Conservation (phyloP, 2,888 invertebrate species). For the Pandemis corylana region DNA sequence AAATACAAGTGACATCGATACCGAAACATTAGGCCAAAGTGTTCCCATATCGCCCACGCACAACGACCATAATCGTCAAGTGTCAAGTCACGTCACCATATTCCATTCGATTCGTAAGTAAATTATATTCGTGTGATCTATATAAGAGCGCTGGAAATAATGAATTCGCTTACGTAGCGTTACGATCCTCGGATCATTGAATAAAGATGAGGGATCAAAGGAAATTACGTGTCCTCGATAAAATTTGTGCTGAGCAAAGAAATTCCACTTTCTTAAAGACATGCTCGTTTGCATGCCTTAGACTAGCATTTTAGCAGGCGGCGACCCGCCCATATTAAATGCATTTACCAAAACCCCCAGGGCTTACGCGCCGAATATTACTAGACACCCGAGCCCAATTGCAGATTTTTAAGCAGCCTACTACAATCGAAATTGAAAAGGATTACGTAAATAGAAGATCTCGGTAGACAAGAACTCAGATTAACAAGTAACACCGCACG, state of each 20-base stretch:
- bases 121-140: constrained; percentile 54
- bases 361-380: constrained; percentile 22
- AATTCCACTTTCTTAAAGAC: constrained; percentile 64
- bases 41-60: not conserved
- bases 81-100: constrained; percentile 41
- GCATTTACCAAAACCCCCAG: constrained; percentile 18
- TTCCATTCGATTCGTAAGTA: constrained; percentile 48
- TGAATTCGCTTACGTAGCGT: constrained; percentile 80
- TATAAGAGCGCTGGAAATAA: constrained; percentile 72
- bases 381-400: constrained; percentile 10
- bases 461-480: constrained; percentile 64
- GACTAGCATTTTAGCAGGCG: constrained; percentile 49
- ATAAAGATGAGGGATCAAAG: constrained; percentile 84
- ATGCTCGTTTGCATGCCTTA: constrained; percentile 69
- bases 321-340: constrained; percentile 30
- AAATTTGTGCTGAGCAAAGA: constrained; percentile 77
- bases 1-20: not conserved
- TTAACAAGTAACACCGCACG: constrained; percentile 70
- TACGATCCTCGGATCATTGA: constrained; percentile 80
- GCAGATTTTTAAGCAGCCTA: constrained; percentile 33
- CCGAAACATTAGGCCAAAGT: not conserved
- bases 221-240: constrained; percentile 78
- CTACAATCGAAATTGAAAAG: constrained; percentile 54
- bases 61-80: constrained; percentile 14
- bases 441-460: constrained; percentile 58